Conservation (phyloP, 2,797 vertebrate species). For the Macrochelys suwanniensis region DNA sequence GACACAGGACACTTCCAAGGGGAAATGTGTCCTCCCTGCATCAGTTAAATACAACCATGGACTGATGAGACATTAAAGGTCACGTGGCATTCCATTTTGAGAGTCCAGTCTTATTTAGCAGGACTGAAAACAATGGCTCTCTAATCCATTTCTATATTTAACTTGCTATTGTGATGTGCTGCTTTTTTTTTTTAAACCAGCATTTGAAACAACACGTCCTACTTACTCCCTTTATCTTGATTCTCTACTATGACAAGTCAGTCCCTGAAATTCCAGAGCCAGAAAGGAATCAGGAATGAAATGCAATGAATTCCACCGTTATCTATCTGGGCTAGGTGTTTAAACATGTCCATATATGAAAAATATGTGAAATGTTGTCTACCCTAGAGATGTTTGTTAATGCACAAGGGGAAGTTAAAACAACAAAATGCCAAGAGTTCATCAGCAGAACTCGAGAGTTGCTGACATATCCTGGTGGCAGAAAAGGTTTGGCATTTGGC, state of each 20-base stretch:
- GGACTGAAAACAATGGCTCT: slow-evolving; percentile 82
- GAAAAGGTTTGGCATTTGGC: neutral
- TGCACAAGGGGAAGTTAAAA: neutral
- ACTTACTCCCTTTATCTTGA: slow-evolving; percentile 51
- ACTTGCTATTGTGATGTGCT: slow-evolving; percentile 65
- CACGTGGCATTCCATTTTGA: slow-evolving; percentile 80
- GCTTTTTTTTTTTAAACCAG: slow-evolving; percentile 20
- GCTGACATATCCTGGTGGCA: neutral
- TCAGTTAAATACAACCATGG: slow-evolving; percentile 77
- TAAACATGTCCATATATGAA: neutral
- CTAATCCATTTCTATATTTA: slow-evolving; percentile 86
- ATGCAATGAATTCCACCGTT: neutral
- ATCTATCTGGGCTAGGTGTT: slow-evolving; percentile 18
- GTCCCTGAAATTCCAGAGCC: slow-evolving; percentile 53
- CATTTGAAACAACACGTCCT: slow-evolving; percentile 46
- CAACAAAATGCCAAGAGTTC: neutral
- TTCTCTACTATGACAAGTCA: slow-evolving; percentile 20
- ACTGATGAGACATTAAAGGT: slow-evolving; percentile 69
- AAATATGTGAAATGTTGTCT: neutral
- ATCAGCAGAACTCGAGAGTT: neutral
- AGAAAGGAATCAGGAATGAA: slow-evolving; percentile 4
- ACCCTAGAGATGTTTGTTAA: neutral
- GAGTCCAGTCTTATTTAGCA: slow-evolving; percentile 81
- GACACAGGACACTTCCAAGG: slow-evolving; percentile 55
- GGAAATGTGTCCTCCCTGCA: slow-evolving; percentile 49